Conservation (phyloP, 2,113 vertebrate genomes). For the Terrapene triunguis region DNA sequence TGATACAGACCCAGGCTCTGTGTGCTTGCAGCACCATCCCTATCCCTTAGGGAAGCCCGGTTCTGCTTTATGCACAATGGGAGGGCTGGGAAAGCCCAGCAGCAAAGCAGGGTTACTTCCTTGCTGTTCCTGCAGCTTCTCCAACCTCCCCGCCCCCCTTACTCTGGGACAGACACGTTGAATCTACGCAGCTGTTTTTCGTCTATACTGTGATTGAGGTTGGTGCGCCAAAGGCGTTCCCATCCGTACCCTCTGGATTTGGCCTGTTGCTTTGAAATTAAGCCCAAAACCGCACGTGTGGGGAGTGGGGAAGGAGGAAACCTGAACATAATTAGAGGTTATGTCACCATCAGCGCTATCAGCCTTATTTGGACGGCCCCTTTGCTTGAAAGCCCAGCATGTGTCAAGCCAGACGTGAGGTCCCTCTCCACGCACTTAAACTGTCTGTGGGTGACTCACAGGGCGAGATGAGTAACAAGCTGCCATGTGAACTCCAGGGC, state of each 20-base stretch:
- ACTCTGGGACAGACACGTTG: background rate
- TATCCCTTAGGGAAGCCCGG: constrained; percentile 29
- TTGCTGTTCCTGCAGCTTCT: background rate
- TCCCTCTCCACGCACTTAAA: background rate
- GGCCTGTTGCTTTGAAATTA: constrained; percentile 27
- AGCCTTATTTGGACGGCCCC: background rate
- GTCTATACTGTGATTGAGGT: background rate
- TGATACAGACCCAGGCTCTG: constrained; percentile 1
- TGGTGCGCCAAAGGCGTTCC: background rate
- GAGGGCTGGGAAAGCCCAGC: background rate
- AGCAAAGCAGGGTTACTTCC: background rate
- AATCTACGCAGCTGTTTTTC: background rate
- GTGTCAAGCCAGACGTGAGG: background rate
- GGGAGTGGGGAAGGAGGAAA: background rate
- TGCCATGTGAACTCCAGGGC: background rate
- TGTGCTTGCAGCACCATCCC: background rate
- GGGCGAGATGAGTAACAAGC: background rate
- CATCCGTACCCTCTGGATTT: background rate
- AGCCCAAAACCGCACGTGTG: background rate
- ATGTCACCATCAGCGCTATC: background rate
- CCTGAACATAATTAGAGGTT: background rate
- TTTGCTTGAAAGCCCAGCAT: fast-evolving
- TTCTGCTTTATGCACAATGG: constrained; percentile 26
- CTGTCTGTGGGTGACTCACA: background rate
- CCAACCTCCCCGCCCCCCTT: background rate